phyloP scores from a whole-genome alignment of 35 echinoderm and acorn worm genomes.

The Lytechinus pictus region DNA sequence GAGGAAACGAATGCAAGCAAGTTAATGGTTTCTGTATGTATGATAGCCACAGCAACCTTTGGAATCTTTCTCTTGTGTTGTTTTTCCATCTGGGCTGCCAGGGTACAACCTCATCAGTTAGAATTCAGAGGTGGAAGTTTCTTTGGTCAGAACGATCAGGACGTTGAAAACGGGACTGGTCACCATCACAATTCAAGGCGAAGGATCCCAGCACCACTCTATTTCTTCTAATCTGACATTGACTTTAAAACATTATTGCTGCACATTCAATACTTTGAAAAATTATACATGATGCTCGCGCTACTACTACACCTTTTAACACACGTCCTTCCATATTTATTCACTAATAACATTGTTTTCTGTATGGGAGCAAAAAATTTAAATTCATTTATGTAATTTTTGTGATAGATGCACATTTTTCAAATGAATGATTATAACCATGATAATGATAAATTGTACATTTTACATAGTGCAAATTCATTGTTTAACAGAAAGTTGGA shows the following conservation, averaged over 20 bases:
- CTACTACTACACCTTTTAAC: not conserved
- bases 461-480: not conserved
- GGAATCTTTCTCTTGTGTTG: constrained; percentile 24
- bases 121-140: not conserved
- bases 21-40: constrained; percentile 32
- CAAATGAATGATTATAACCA: not conserved
- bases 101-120: constrained; percentile 23
- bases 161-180: constrained; percentile 16
- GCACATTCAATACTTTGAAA: not conserved
- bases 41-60: constrained; percentile 35
- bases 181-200: not conserved
- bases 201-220: constrained; percentile 4
- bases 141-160: not conserved
- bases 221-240: not conserved
- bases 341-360: not conserved
- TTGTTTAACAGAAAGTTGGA: too few relatives aligned
- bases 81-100: constrained; percentile 34
- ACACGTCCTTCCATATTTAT: not conserved
- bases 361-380: not conserved
- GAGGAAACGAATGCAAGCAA: not conserved
- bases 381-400: not conserved
- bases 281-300: not conserved
- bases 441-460: not conserved
- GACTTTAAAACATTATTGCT: not conserved
- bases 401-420: not conserved